These are phyloP conservation scores for Laticauda colubrina DNA, from an alignment of 2,113 vertebrate species.

Conservation along the genomic window DNA sequence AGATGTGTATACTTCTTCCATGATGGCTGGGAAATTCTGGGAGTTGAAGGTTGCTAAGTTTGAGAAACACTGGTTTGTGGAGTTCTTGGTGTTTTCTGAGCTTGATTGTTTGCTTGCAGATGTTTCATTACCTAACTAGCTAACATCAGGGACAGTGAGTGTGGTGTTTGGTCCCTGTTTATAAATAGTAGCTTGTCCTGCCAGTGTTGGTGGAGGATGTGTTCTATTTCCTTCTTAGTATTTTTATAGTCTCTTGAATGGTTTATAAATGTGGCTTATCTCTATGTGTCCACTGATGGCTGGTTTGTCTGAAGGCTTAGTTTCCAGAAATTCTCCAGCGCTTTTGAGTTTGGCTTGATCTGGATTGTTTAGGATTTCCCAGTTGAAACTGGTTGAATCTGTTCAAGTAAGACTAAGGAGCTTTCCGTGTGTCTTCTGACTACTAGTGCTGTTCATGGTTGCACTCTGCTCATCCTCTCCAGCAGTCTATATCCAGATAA, in stretches of 20 bases:
- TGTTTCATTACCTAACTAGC: not conserved
- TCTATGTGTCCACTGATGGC: not conserved
- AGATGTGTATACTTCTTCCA: not conserved
- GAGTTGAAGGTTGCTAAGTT: not conserved
- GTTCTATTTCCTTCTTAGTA: not conserved
- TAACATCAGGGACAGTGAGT: not conserved
- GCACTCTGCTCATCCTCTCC: not conserved
- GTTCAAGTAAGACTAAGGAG: not conserved
- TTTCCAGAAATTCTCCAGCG: not conserved
- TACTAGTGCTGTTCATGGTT: not conserved
- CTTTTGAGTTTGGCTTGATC: not conserved
- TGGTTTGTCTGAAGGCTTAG: not conserved
- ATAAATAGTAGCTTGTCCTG: not conserved
- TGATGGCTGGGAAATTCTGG: not conserved
- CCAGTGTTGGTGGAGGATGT: not conserved
- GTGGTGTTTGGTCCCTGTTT: not conserved
- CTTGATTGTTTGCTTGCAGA: not conserved
- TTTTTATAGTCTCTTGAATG: not conserved
- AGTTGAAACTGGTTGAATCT: not conserved
- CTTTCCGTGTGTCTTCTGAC: not conserved
- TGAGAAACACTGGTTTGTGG: not conserved
- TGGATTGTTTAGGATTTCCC: not conserved
- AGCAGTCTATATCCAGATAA: not conserved
- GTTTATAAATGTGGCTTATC: too few relatives aligned
- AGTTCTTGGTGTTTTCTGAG: not conserved